A percentile compares a stretch with the other conserved stretches of the same genome.
These are phyloP conservation scores for Parotocinclus haroldoi DNA, from an alignment of 2,797 vertebrate species.

Conservation along the genomic window DNA sequence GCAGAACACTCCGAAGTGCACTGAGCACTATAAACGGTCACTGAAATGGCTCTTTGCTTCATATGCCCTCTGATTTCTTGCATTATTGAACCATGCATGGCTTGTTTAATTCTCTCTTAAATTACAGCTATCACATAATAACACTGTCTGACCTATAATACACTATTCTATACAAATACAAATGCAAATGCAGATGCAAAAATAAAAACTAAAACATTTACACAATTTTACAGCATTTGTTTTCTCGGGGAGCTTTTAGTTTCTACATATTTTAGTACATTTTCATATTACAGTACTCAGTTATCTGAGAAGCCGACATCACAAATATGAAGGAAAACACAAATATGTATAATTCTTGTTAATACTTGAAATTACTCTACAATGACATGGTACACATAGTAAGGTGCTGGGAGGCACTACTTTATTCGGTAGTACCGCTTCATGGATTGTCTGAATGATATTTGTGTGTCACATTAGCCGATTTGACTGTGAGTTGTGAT, in stretches of 20 bases:
- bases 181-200: slow-evolving; percentile 43
- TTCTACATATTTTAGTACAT: slow-evolving; percentile 65
- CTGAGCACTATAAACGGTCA: slow-evolving; percentile 57
- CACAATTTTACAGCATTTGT: slow-evolving; percentile 80
- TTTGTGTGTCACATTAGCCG: slow-evolving; percentile 1
- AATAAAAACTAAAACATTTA: slow-evolving; percentile 70
- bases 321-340: slow-evolving; percentile 56
- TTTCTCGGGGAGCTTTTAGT: slow-evolving; percentile 51
- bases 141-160: slow-evolving; percentile 85
- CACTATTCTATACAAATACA: slow-evolving; percentile 79
- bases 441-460: slow-evolving; percentile 18
- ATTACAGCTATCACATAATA: slow-evolving; percentile 83
- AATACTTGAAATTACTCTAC: slow-evolving; percentile 56
- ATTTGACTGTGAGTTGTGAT: neutral
- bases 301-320: slow-evolving; percentile 58
- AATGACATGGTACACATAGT: slow-evolving; percentile 73
- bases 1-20: slow-evolving; percentile 55
- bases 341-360: slow-evolving; percentile 55
- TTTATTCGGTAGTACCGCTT: slow-evolving; percentile 29
- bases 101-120: slow-evolving; percentile 74
- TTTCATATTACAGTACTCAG: slow-evolving; percentile 64
- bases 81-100: slow-evolving; percentile 69
- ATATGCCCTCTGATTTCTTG: slow-evolving; percentile 20
- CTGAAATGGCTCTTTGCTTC: slow-evolving; percentile 29
- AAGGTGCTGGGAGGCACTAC: slow-evolving; percentile 69